Evolutionary conservation across 2,797 vertebrate genomes (phyloP).

Genomic region (Anguilla pacifica): DNA sequence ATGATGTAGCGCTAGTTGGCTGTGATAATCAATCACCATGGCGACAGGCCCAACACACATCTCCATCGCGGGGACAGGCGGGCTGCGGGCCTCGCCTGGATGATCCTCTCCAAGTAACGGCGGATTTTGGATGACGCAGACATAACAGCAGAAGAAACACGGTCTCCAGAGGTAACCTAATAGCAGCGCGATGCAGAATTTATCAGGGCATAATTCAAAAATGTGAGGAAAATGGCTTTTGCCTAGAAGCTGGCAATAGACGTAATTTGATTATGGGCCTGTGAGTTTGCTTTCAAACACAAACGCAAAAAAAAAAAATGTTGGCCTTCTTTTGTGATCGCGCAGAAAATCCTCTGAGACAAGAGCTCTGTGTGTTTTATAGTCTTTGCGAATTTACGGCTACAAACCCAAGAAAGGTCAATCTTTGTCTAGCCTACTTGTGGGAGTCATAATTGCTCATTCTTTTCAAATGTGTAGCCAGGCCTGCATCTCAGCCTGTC

Average conservation of each 20-base stretch:
- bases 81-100: conserved; percentile 48
- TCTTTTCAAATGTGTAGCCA: conserved; percentile 83
- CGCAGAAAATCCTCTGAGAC: conserved; percentile 67
- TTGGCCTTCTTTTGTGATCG: conserved; percentile 30
- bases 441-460: conserved; percentile 80
- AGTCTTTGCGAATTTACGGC: conserved; percentile 76
- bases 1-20: conserved; percentile 69
- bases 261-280: conserved; percentile 46
- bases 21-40: conserved; percentile 68
- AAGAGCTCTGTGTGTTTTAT: conserved; percentile 69
- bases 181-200: conserved; percentile 61
- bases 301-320: conserved; percentile 15
- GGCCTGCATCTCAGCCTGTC: conserved; percentile 66
- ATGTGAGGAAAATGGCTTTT: conserved; percentile 58
- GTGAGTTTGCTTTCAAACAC: background rate
- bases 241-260: conserved; percentile 52
- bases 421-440: conserved; percentile 72
- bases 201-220: conserved; percentile 55
- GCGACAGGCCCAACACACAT: conserved; percentile 62
- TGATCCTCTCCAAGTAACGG: conserved; percentile 23
- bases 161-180: conserved; percentile 62
- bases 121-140: conserved; percentile 53
- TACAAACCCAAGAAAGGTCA: conserved; percentile 76
- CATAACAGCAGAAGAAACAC: conserved; percentile 44
- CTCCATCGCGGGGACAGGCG: conserved; percentile 46